A percentile compares a stretch with the other conserved stretches of the same genome.
phyloP scores from a whole-genome alignment of 2,113 vertebrate species.

The Tachysurus fulvidraco region DNA sequence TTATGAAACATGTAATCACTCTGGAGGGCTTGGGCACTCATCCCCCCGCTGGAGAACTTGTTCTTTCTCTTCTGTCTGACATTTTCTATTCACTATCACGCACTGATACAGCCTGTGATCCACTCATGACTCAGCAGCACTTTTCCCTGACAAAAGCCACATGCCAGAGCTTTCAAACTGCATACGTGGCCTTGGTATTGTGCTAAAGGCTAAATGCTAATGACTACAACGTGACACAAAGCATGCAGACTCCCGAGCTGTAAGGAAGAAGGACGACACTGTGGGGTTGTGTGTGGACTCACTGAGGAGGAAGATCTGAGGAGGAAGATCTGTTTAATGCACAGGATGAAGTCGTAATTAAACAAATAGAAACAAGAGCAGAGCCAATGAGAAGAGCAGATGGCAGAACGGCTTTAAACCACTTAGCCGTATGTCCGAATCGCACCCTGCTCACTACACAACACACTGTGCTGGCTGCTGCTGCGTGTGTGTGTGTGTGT shows the following conservation, averaged over 20 bases:
- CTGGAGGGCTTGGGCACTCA: background rate
- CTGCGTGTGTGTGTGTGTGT: background rate
- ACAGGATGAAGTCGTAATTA: background rate
- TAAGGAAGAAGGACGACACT: background rate
- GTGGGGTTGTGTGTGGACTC: background rate
- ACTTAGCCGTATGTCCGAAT: background rate
- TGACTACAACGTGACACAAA: conserved; percentile 10
- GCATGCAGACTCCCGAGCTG: background rate
- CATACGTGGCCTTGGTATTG: background rate
- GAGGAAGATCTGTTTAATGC: background rate
- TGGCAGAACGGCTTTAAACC: background rate
- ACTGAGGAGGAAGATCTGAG: no score
- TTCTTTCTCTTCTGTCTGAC: conserved; percentile 41
- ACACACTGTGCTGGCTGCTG: background rate
- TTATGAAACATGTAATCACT: conserved; percentile 33
- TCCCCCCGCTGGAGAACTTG: background rate
- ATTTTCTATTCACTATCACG: conserved; percentile 45
- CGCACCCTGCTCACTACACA: background rate
- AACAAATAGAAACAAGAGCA: background rate
- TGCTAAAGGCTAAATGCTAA: conserved; percentile 27
- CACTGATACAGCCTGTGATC: conserved; percentile 46
- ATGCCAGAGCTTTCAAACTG: conserved; percentile 32
- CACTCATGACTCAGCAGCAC: conserved; percentile 50
- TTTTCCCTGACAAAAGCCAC: conserved; percentile 45
- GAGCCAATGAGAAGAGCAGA: conserved; percentile 2